These are phyloP conservation scores for Eudyptes chrysolophus DNA, from an alignment of 2,113 vertebrate species.

Conservation along the genomic window DNA sequence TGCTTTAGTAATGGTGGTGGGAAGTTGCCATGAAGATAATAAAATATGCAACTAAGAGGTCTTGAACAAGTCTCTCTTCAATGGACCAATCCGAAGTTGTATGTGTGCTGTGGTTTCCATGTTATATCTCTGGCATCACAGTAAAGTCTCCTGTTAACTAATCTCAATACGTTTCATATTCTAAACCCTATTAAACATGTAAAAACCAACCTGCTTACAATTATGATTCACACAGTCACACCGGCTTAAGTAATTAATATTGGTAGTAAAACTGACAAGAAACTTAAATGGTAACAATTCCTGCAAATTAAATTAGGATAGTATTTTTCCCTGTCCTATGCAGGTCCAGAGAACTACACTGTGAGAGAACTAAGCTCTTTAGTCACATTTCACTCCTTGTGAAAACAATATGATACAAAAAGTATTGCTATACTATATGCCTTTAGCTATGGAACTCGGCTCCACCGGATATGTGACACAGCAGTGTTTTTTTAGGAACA, in stretches of 20 bases:
- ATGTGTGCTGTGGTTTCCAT: background rate
- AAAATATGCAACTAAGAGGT: background rate
- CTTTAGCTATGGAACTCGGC: background rate
- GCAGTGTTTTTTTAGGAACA: background rate
- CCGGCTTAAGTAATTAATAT: background rate
- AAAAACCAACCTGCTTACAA: background rate
- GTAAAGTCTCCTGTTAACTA: background rate
- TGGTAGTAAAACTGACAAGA: background rate
- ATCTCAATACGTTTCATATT: background rate
- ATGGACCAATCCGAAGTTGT: background rate
- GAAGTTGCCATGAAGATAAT: background rate
- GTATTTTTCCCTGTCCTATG: background rate
- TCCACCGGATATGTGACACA: background rate
- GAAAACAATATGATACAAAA: background rate
- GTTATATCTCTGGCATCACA: background rate
- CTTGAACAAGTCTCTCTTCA: background rate
- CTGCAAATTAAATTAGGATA: background rate
- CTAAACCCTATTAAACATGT: background rate
- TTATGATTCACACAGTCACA: background rate
- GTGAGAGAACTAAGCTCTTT: background rate
- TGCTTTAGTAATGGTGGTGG: background rate
- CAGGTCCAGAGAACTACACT: background rate
- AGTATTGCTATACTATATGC: too few species aligned
- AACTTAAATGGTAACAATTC: background rate
- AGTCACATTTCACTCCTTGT: background rate